Evolutionary conservation across 2,888 invertebrate genomes (phyloP), one percentile per base, ranked within the genome.

Genomic region (Hydrotaea cyrtoneurina): DNA sequence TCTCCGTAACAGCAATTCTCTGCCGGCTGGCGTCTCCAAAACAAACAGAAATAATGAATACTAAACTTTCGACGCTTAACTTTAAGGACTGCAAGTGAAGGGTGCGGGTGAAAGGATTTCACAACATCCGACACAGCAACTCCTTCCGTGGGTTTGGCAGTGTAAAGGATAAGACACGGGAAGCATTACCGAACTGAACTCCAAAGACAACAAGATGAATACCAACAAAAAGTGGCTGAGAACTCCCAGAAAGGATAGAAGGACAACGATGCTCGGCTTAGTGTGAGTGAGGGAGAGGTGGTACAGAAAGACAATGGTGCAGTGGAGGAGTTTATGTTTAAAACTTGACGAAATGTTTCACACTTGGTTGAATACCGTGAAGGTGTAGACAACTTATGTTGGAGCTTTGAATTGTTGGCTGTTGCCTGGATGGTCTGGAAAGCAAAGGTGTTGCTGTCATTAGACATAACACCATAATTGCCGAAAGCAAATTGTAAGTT

Each of bases 291-390:
- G 50, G 50, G 46, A 31, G 15, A 11, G n/a, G 57, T 17, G 11
- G 7, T n/a, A 1, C 31, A 17, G 19, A 11, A 10, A 23, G 50
- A 17, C 55, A n/a, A 83, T 50, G 11, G 23, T n/a, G 36, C 66
- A 62, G 19, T 11, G 15, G 17, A 36, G 31, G 17, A 66, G 76
- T 79, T 79, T 66, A 75, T 71, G 55, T 69, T 66, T 62, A 62
- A 73, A 85, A 85, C 76, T 88, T 90, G 90, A 90, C 89, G 90
- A 90, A 90, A 89, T 89, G 88, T 88, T 89, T 89, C 87, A 87
- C 90, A 89, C 88, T 88, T 88, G 86, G 72, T 21, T 82, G 78
- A 66, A 81, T 76, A 73, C 31, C 72, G 82, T 82, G 82, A 85
- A 79, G 78, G 64, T 81, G 72, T 76, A 64, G 62, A 59, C 75